Conservation (phyloP, 2,888 invertebrate species). For the Nemoura dubitans region DNA sequence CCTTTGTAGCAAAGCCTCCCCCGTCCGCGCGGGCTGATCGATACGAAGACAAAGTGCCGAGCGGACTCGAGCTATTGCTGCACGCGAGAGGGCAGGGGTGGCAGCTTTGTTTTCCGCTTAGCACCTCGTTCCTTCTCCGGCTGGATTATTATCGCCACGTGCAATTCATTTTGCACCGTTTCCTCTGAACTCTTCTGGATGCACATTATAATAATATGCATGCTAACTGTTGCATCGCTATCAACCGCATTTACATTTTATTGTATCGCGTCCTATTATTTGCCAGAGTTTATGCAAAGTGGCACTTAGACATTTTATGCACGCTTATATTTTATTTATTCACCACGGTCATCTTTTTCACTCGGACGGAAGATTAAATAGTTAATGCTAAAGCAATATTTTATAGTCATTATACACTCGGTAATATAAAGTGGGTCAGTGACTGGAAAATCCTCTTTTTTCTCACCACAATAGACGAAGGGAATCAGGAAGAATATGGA, state of each 20-base stretch:
- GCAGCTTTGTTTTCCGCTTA: too few species aligned
- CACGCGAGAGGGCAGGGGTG: too few species aligned
- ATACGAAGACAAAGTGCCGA: neutral
- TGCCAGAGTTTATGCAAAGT: neutral
- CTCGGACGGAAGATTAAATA: slow-evolving; percentile 8
- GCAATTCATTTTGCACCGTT: neutral
- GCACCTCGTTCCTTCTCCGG: too few species aligned
- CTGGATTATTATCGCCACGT: neutral
- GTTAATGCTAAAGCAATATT: slow-evolving; percentile 21
- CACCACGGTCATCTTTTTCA: neutral
- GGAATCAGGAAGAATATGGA: slow-evolving; percentile 19
- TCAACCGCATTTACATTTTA: neutral
- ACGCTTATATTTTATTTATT: neutral
- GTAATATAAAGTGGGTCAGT: slow-evolving; percentile 28
- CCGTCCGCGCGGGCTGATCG: neutral
- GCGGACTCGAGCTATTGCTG: too few species aligned
- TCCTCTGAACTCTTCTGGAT: neutral
- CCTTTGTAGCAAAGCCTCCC: neutral
- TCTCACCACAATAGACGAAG: slow-evolving; percentile 2
- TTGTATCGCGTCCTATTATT: neutral
- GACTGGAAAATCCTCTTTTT: slow-evolving; percentile 36
- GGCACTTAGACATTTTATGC: neutral
- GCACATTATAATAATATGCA: neutral
- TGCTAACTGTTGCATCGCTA: neutral
- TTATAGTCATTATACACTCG: neutral